Evolutionary conservation across 2,888 invertebrate species (phyloP), one percentile per base, ranked within the genome.

Genomic region (Parnassius orleans): DNA sequence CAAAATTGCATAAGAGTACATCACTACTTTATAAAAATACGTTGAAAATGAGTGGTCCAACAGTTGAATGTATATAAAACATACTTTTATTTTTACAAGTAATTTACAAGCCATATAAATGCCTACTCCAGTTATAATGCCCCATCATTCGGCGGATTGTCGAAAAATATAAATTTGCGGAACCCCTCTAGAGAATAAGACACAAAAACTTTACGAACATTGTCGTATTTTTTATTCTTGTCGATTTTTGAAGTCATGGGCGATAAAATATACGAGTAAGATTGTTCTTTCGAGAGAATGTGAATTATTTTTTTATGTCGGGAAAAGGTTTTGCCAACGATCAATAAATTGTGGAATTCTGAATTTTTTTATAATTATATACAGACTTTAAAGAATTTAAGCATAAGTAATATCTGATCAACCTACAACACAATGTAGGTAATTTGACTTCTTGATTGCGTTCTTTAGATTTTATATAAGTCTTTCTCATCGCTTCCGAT

Each of bases 201-300:
- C 24, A 56, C 19, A 46, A 19, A 60, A 61, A 63, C 51, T 63
- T 63, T 59, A 44, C 54, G 58, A 55, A 50, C 61, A 56, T 12
- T 51, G n/a, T 56, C 42, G 12, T n/a, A 50, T 51, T 59, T 53
- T 53, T 58, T 54, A 44, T 48, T 12, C 55, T 44, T 44, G 48
- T 51, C 43, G 63, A 58, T 58, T 63, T 53, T 55, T 63, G 48
- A 59, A 52, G 55, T 44, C 19, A 51, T 51, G 46, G 50, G 46
- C 56, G 58, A 59, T 59, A 63, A 61, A n/a, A 42, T n/a, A 53
- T 58, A 58, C 57, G 12, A 14, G 14, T 50, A 52, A 55, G 59
- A 57, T 46, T 42, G n/a, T 61, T 24, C 41, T 59, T 59, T 63
- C 52, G 19, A 12, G 59, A 59, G 63, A 47, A 50, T 56, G n/a